Conservation (phyloP, 2,888 invertebrate species). For the Taphrorychus bicolor region DNA sequence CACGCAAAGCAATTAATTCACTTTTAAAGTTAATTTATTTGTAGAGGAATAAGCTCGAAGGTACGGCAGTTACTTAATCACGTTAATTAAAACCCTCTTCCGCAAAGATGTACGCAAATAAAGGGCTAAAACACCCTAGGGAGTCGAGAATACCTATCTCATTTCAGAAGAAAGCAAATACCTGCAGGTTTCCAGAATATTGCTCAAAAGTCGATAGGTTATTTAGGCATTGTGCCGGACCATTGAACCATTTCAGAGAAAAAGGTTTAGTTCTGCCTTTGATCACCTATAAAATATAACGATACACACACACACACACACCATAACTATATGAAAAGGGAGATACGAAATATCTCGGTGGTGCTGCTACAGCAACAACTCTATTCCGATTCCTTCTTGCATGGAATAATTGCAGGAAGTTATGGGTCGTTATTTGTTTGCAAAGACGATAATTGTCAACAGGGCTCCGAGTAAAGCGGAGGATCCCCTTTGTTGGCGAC, state of each 20-base stretch:
- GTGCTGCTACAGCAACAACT: neutral
- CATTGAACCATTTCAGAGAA: too few species aligned
- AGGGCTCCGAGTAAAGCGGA: neutral
- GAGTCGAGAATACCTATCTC: slow-evolving; percentile 4
- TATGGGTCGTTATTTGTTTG: slow-evolving; percentile 13
- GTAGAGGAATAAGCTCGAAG: slow-evolving; percentile 56
- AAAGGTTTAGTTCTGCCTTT: too few species aligned
- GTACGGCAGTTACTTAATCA: slow-evolving; percentile 57
- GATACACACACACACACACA: too few species aligned
- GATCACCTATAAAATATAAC: too few species aligned
- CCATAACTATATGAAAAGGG: neutral
- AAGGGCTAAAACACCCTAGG: slow-evolving; percentile 11
- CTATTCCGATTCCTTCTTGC: neutral
- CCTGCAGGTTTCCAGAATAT: neutral
- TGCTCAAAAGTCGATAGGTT: too few species aligned
- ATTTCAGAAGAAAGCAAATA: neutral
- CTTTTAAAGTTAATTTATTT: slow-evolving; percentile 62
- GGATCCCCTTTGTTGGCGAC: slow-evolving; percentile 12
- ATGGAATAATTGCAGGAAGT: neutral
- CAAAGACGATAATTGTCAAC: slow-evolving; percentile 19
- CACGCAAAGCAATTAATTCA: slow-evolving; percentile 59
- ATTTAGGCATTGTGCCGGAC: too few species aligned
- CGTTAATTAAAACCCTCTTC: slow-evolving; percentile 60
- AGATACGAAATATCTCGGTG: neutral
- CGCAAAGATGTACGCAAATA: slow-evolving; percentile 38